phyloP scores from a whole-genome alignment of 2,797 vertebrate species.

The Hirundo rustica region DNA sequence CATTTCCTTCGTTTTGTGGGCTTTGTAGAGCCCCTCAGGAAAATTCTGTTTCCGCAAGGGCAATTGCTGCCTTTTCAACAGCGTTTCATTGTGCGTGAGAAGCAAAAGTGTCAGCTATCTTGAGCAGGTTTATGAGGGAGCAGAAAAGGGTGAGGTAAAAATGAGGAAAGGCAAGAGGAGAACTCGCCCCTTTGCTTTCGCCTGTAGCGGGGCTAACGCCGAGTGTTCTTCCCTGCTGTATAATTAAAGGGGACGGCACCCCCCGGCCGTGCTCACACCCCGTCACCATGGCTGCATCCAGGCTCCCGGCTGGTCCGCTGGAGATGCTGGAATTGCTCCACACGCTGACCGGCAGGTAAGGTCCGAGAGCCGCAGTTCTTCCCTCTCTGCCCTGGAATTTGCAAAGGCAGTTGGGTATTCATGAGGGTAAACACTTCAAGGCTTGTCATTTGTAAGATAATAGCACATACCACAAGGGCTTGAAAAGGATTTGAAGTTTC shows the following conservation, averaged over 20 bases:
- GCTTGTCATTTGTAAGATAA: background rate
- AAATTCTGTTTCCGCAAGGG: background rate
- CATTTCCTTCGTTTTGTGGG: background rate
- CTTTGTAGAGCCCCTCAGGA: background rate
- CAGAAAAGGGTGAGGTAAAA: background rate
- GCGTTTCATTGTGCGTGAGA: background rate
- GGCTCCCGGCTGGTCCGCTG: background rate
- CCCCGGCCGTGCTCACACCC: background rate
- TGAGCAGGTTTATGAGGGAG: background rate
- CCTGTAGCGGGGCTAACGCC: background rate
- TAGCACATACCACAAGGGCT: background rate
- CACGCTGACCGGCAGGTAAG: background rate
- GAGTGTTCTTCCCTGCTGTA: background rate
- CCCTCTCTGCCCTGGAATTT: background rate
- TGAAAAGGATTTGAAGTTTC: background rate
- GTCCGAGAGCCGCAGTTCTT: background rate
- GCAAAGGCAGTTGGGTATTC: background rate
- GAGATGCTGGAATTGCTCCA: background rate
- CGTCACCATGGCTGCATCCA: fast-evolving
- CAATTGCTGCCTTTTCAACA: background rate
- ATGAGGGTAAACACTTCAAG: background rate
- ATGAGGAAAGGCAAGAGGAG: background rate
- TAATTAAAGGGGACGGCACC: background rate
- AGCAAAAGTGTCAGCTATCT: background rate
- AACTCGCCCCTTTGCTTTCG: background rate